These are phyloP conservation scores for Eclectus roratus DNA, from an alignment of 2,113 vertebrate genomes.

Conservation along the genomic window DNA sequence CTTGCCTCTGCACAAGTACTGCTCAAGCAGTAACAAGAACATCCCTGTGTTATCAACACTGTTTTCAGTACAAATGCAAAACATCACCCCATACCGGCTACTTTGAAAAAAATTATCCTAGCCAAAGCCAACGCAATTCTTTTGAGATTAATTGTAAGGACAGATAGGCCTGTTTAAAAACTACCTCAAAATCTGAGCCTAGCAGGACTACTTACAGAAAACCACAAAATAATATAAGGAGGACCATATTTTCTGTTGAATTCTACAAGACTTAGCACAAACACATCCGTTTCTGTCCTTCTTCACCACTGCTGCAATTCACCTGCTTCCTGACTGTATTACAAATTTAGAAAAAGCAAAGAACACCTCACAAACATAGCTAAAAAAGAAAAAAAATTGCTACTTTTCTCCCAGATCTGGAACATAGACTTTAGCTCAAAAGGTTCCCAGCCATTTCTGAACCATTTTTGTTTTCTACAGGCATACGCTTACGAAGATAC, in stretches of 20 bases:
- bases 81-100: fast-evolving
- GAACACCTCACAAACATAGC: background rate
- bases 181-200: background rate
- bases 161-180: background rate
- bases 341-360: background rate
- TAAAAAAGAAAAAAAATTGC: background rate
- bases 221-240: background rate
- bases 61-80: background rate
- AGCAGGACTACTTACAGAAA: background rate
- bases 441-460: background rate
- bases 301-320: background rate
- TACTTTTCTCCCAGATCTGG: background rate
- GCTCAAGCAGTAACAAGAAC: background rate
- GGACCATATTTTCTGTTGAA: background rate
- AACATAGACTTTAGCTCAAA: background rate
- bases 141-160: background rate
- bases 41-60: background rate
- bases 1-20: background rate
- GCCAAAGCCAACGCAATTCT: background rate
- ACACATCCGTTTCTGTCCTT: background rate
- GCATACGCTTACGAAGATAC: background rate
- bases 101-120: background rate
- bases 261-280: background rate
- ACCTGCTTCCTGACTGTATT: background rate
- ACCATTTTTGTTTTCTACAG: background rate